Evolutionary conservation across 2,888 invertebrate genomes (phyloP).

Genomic region (Mythimna albipuncta): DNA sequence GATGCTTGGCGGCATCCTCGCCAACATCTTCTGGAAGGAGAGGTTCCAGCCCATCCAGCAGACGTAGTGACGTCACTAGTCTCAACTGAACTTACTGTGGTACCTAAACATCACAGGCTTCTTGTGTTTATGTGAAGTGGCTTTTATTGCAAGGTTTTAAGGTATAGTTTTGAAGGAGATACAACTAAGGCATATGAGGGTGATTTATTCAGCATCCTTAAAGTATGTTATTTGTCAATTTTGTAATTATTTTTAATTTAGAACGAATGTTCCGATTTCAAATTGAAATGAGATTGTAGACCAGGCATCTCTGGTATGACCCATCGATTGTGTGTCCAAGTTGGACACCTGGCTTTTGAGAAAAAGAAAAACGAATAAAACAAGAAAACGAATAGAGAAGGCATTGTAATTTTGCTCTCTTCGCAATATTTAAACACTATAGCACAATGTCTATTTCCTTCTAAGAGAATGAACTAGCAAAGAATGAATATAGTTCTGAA

Average conservation of each 20-base stretch:
- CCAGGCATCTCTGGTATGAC: background rate
- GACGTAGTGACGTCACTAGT: conserved; percentile 18
- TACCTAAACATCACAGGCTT: conserved; percentile 51
- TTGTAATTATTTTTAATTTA: background rate
- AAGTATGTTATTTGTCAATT: background rate
- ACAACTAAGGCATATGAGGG: background rate
- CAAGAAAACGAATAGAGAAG: background rate
- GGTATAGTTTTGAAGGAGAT: conserved; percentile 8
- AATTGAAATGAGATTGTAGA: background rate
- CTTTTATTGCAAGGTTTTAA: conserved; percentile 16
- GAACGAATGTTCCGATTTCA: background rate
- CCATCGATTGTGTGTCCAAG: conserved; percentile 5
- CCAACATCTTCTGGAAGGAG: conserved; percentile 92
- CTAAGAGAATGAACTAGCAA: background rate
- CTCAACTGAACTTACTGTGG: conserved; percentile 37
- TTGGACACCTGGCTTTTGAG: background rate
- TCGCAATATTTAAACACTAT: conserved; percentile 23
- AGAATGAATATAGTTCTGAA: background rate
- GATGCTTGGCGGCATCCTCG: conserved; percentile 93
- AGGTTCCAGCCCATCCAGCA: conserved; percentile 59
- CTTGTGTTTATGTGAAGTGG: conserved; percentile 28
- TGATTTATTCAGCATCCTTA: background rate
- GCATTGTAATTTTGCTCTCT: conserved; percentile 44
- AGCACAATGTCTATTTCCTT: background rate
- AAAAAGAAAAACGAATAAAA: conserved; percentile 2